Evolutionary conservation across 2,888 invertebrate species (phyloP).

Genomic region (Orthosia gothica): DNA sequence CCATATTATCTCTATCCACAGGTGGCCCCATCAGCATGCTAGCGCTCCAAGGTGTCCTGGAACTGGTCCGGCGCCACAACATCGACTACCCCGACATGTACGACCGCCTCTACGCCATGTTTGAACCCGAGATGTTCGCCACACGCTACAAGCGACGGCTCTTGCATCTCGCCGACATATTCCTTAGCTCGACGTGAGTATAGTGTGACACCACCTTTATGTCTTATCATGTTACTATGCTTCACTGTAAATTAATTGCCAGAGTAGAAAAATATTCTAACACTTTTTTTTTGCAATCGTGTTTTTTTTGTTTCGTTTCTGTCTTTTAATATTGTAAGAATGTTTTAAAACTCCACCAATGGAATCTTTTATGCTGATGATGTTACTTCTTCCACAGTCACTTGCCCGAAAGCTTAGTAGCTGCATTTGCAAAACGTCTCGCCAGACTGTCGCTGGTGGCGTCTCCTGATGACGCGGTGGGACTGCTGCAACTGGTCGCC

Average conservation of each 20-base stretch:
- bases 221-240: background rate
- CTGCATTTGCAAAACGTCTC: constrained; percentile 97
- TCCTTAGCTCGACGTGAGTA: constrained; percentile 97
- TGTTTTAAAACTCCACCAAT: background rate
- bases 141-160: constrained; percentile 97
- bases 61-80: constrained; percentile 97
- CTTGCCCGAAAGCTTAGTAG: constrained; percentile 97
- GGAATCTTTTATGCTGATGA: background rate
- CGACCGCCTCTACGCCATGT: constrained; percentile 98
- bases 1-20: constrained; percentile 77
- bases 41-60: constrained; percentile 97
- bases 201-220: background rate
- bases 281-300: background rate
- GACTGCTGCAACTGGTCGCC: constrained; percentile 95
- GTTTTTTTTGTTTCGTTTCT: background rate
- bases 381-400: constrained; percentile 91
- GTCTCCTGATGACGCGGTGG: constrained; percentile 95
- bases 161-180: constrained; percentile 97
- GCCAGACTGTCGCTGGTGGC: constrained; percentile 96
- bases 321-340: no score
- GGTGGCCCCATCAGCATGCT: constrained; percentile 97
- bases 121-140: constrained; percentile 97
- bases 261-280: background rate
- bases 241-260: background rate
- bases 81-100: constrained; percentile 99